Base-by-base conservation (phyloP, 2,888 invertebrate species). In the Tyria jacobaeae region DNA sequence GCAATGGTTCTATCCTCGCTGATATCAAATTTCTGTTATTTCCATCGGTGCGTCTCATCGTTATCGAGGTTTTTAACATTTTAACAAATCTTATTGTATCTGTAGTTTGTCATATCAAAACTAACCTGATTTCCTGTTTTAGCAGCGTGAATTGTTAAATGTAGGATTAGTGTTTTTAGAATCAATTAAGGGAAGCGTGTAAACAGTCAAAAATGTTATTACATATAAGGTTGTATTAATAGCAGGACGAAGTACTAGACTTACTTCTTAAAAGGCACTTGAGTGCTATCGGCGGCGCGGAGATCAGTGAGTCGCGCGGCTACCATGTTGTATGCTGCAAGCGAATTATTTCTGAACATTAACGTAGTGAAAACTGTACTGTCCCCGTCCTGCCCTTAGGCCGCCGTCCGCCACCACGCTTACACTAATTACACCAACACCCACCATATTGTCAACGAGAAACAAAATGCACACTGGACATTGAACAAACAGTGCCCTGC, bases 221-320 rank as follows among this genome's bases (percentile, higher is more conserved):
- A 9, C 6, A 1, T 17, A 10, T 12, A 7, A 0, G 15, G 25
- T n/a, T 4, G 39, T n/a, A 5, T 17, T 21, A 24, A 31, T 21
- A 17, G 34, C 31, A 17, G 27, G 31, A 31, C 14, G 17, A 5
- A 24, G 14, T 17, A 17, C 4, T 74, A n/a, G n/a, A 96, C 98
- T 98, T 95, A 98, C 98, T 98, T 98, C 96, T 98, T 98, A 96
- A 98, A 97, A 97, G 98, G 98, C 97, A 98, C 97, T 96, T 97
- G 97, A 96, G 98, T 98, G 96, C 97, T 97, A 95, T 96, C 96
- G 92, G 98, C 98, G 94, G 98, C 98, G 94, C 98, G 96, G 86
- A 97, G 96, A 94, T 98, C 98, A 83, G 98, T 98, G 91, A 98
- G 97, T 91, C 98, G 96, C 96, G 98, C 98, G 94, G 98, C 97